Evolutionary conservation across 2,888 invertebrate genomes (phyloP), one percentile per base, ranked within the genome.

Genomic region (Alentia gelatinosa): DNA sequence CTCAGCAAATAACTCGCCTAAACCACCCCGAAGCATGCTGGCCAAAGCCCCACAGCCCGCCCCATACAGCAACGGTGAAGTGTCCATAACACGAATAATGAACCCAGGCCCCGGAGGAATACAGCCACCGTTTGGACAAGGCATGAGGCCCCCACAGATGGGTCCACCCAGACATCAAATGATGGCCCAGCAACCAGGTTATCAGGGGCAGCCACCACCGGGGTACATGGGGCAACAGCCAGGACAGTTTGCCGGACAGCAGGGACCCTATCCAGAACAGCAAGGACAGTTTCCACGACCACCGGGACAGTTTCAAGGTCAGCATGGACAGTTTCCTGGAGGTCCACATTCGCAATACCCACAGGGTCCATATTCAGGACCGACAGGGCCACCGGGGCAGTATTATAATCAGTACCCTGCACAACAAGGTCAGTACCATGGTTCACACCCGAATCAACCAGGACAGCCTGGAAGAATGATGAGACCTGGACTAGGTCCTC

Each of bases 391-490:
- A 30, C 39, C 39, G n/a, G 42, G 26, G 4, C 42, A 33, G 3
- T 47, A 39, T 47, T 30, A 30, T 37, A 35, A 37, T 26, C 89
- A 26, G 3, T 63, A 15, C 33, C 89, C 89, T 1, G 26, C 56
- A 23, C 89, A 89, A 26, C 50, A 50, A 89, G 89, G 89, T 12
- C 63, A 68, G 50, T 88, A 50, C 42, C 88, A 42, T 89, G 37
- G 37, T 35, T 68, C 26, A n/a, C 68, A 56, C n/a, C 89, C 30
- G 12, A 56, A 39, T 19, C 56, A 26, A 86, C 42, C 23, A 12
- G 63, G 63, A 1, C 63, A 50, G 23, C 89, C 42, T 30, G 88
- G 42, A 88, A 26, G 56, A 56, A 68, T 68, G 68, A 68, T 68
- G 68, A 26, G 68, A 68, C 68, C 68, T 5, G 68, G 68, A 4